Percentiles rank a stretch among this genome's conserved stretches.
These are phyloP conservation scores for Pachyramphus minor DNA, from an alignment of 2,113 vertebrate genomes.

Conservation along the genomic window DNA sequence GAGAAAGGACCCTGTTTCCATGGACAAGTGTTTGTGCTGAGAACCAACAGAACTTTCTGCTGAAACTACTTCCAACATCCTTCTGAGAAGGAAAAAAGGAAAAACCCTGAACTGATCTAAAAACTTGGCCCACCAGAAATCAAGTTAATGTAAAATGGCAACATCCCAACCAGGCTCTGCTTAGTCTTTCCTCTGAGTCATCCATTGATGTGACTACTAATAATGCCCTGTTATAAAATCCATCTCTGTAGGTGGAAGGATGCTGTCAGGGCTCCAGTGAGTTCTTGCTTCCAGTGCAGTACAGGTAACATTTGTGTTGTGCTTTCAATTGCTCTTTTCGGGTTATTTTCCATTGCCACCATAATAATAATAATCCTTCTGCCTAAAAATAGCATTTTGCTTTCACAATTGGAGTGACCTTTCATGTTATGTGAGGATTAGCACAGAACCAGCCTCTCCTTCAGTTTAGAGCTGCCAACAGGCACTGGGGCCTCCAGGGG, in stretches of 20 bases:
- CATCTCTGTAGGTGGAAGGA: neutral
- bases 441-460: neutral
- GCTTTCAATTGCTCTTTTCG: neutral
- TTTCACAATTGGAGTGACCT: neutral
- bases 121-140: neutral
- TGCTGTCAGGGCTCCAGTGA: neutral
- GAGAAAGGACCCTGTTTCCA: neutral
- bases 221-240: neutral
- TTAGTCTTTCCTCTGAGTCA: conserved; percentile 5
- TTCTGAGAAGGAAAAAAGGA: neutral
- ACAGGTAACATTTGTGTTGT: neutral
- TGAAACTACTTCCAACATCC: neutral
- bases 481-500: neutral
- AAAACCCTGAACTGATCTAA: neutral
- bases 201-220: neutral
- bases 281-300: conserved; percentile 4
- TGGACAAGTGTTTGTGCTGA: fast-evolving
- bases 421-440: neutral
- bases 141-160: neutral
- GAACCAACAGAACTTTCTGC: neutral
- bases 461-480: neutral
- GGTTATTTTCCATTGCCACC: neutral
- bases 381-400: neutral
- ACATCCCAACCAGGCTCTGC: neutral
- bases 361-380: neutral